Conservation (phyloP, 1,140 invertebrate species). For the Micrasema minimum region DNA sequence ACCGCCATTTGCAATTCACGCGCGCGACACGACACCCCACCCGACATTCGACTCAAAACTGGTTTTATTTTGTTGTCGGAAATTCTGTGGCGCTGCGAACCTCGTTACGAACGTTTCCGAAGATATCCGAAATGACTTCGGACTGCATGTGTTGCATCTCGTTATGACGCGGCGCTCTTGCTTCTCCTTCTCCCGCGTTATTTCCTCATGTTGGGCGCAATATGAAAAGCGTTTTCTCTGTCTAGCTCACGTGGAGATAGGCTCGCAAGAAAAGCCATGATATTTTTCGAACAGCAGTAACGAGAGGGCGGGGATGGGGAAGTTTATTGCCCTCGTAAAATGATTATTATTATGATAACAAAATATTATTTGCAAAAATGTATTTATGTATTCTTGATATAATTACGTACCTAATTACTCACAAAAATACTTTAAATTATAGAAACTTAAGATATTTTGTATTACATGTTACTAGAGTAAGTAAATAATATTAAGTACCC, state of each 20-base stretch:
- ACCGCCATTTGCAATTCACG: slow-evolving; percentile 37
- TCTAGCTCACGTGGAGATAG: slow-evolving; percentile 33
- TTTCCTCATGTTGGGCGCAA: slow-evolving; percentile 4
- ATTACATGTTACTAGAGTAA: too few relatives aligned
- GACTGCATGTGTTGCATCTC: slow-evolving; percentile 48
- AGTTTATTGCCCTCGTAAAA: slow-evolving; percentile 51
- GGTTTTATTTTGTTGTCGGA: slow-evolving; percentile 46
- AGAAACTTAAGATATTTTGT: too few relatives aligned
- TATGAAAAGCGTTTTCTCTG: slow-evolving; percentile 34
- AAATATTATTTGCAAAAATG: too few relatives aligned
- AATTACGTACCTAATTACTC: too few relatives aligned
- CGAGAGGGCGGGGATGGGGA: slow-evolving; percentile 47
- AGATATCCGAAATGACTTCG: slow-evolving; percentile 33
- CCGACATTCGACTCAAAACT: slow-evolving; percentile 43
- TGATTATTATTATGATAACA: slow-evolving; percentile 18
- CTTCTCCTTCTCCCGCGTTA: slow-evolving; percentile 37
- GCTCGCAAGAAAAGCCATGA: slow-evolving; percentile 47
- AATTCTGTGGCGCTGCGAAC: slow-evolving; percentile 32
- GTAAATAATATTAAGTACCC: too few relatives aligned
- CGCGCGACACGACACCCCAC: slow-evolving; percentile 37
- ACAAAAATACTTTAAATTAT: too few relatives aligned
- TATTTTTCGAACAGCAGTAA: slow-evolving; percentile 51
- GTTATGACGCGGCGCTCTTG: slow-evolving; percentile 26
- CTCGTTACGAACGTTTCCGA: slow-evolving; percentile 45
- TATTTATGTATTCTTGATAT: too few relatives aligned